Evolutionary conservation across 64 coral and sea anemone genomes (phyloP), one percentile per base, ranked within the genome.

Genomic region (Orbicella faveolata): DNA sequence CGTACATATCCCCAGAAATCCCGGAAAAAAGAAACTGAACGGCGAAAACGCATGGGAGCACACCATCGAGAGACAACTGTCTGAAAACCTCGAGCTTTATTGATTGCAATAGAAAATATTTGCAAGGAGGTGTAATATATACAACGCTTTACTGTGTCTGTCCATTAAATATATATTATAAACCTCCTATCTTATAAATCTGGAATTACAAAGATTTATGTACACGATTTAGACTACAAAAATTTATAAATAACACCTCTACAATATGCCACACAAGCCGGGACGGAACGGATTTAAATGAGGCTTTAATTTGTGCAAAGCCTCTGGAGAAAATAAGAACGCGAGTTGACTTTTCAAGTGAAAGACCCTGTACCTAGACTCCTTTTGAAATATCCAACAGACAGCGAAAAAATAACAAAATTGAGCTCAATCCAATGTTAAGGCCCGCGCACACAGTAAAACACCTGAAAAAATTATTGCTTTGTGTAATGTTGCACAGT

Each of bases 81-180:
- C 39, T 69, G 39, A 85, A 68, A 85, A 85, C 63, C 61, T 85
- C 1, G 63, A 85, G 19, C 65, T 85, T 85, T 73, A 73, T 85
- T 85, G 1, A 85, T 70, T 85, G 68, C 39, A 37, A 69, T 85
- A 85, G 72, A 84, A 85, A 85, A 70, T 85, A 85, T 44, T 72
- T 72, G 67, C 65, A n/a, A 85, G 64, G 79, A 67, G 80, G 64
- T 52, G 82, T 25, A 72, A 44, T 85, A 85, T 85, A 18, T 85
- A 85, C 82, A 85, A 72, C 35, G 36, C 23, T 48, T 82, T 21
- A 63, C 34, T 65, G 59, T 44, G n/a, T 51, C 63, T 85, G 64
- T n/a, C 35, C 21, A 16, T 85, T 69, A 73, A 54, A 85, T 85
- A 85, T 85, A 85, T 67, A 68, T 85, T 52, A 68, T 85, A 81